Base-by-base conservation (phyloP, 2,113 vertebrate species). In the Poeciliopsis occidentalis region DNA sequence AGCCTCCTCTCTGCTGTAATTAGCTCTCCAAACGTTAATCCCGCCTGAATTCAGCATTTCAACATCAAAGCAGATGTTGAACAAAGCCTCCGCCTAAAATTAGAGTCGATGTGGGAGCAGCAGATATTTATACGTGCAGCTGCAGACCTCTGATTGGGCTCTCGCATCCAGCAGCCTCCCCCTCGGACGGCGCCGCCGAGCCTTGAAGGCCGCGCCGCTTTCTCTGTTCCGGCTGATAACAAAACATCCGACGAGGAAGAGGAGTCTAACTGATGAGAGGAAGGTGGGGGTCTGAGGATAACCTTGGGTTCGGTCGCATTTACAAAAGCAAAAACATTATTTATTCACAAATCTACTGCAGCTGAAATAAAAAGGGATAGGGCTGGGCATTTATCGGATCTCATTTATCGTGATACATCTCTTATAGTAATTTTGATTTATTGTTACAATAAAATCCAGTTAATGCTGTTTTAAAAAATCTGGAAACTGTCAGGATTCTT, bases 1-100 rank as follows among this genome's bases (percentile, higher is more conserved):
- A 75, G 67, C 8, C 60, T 75, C 65, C 73, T 79, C 69, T 66
- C 67, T 29, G 67, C 70, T 77, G 73, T 82, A 86, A 86, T 86
- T 82, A 86, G 70, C 84, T 82, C 70, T 71, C 51, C 8, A 66
- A 74, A 75, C 57, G 78, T 79, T 85, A 76, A 82, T 85, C 80
- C 84, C 73, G 19, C 41, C 63, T 82, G 80, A 83, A 83, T 86
- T 86, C 67, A 39, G 24, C 47, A n/a, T 68, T 60, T 82, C 73
- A 51, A 74, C 76, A 79, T 86, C 84, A 82, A 82, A 85, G 84
- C 27, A 19, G 44, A 30, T 12, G 44, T 67, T 76, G 63, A 77
- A 77, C 73, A 77, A 80, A 82, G 80, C 69, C 75, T 30, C 65
- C n/a, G 76, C 69, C 76, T 79, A 67, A 73, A 76, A 82, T 76